Percentiles rank a stretch among this genome's conserved stretches.
Evolutionary conservation across 2,888 invertebrate species (phyloP).

Genomic region (Atethmia centrago): DNA sequence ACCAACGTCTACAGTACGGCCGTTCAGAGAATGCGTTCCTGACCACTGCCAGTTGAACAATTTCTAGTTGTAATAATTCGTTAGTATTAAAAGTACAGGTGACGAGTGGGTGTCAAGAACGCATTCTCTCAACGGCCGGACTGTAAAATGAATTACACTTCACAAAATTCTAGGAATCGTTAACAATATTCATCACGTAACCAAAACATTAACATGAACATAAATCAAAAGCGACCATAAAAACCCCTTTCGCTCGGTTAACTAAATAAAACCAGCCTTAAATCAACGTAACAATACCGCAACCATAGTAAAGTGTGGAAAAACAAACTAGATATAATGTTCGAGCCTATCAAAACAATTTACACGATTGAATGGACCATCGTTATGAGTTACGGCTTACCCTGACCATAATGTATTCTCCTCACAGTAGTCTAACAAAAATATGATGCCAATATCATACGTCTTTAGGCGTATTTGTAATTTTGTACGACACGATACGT

Average conservation of each 20-base stretch:
- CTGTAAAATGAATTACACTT: neutral
- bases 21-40: too few relatives aligned
- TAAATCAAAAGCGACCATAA: slow-evolving; percentile 26
- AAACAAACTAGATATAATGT: slow-evolving; percentile 44
- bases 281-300: slow-evolving; percentile 35
- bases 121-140: too few relatives aligned
- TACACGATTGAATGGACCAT: slow-evolving; percentile 58
- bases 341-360: slow-evolving; percentile 58
- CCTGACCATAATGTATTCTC: slow-evolving; percentile 54
- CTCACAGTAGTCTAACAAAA: slow-evolving; percentile 58
- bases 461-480: slow-evolving; percentile 40
- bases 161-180: neutral
- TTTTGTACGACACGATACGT: slow-evolving; percentile 39
- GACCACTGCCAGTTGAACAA: too few relatives aligned
- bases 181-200: neutral
- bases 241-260: slow-evolving; percentile 40
- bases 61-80: too few relatives aligned
- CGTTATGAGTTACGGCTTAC: slow-evolving; percentile 32
- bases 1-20: too few relatives aligned
- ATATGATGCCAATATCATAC: slow-evolving; percentile 56
- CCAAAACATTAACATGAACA: slow-evolving; percentile 33
- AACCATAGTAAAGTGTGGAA: slow-evolving; percentile 50
- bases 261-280: slow-evolving; percentile 50
- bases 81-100: too few relatives aligned
- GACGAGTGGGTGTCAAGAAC: too few relatives aligned